Conservation (phyloP, 2,888 invertebrate species). For the Dexiosoma caninum region DNA sequence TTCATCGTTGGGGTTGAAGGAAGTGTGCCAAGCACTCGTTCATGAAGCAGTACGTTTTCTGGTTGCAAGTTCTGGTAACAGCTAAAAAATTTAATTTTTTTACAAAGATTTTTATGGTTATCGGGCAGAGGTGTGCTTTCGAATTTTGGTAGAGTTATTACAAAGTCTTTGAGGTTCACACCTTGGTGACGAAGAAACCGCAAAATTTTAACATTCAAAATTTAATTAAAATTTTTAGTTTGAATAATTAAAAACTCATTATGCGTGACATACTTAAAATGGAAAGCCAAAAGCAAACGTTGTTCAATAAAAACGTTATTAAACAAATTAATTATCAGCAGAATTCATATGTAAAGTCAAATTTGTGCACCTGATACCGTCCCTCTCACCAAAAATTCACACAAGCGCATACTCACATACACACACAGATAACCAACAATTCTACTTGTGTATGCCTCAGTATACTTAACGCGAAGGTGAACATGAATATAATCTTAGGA, state of each 20-base stretch:
- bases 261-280: too few species aligned
- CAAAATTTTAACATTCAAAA: too few species aligned
- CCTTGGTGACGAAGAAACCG: too few species aligned
- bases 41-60: slow-evolving; percentile 4
- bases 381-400: background rate
- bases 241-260: too few species aligned
- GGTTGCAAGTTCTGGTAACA: slow-evolving; percentile 7
- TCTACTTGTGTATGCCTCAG: background rate
- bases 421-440: background rate
- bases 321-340: slow-evolving; percentile 41
- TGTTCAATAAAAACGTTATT: too few species aligned
- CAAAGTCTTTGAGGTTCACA: too few species aligned
- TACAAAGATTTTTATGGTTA: background rate
- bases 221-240: too few species aligned
- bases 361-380: slow-evolving; percentile 23
- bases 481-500: slow-evolving; percentile 76
- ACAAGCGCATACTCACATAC: background rate
- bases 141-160: too few species aligned
- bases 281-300: too few species aligned
- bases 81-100: slow-evolving; percentile 15
- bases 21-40: slow-evolving; percentile 18
- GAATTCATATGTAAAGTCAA: background rate
- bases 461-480: slow-evolving; percentile 56
- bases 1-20: background rate
- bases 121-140: too few species aligned